phyloP scores from a whole-genome alignment of 2,797 vertebrate species.

The Macrochelys suwanniensis region DNA sequence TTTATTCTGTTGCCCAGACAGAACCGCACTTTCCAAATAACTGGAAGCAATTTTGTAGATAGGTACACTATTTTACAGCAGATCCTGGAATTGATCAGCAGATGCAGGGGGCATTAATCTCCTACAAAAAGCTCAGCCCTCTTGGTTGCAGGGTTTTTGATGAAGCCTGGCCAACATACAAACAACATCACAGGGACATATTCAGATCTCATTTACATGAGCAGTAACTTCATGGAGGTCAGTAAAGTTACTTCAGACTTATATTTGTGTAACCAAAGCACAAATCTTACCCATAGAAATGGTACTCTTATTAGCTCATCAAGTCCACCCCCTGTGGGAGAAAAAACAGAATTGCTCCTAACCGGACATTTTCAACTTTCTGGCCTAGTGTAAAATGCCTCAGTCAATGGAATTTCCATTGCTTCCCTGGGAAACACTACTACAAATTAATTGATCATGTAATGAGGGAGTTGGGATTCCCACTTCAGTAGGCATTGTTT shows the following conservation, averaged over 20 bases:
- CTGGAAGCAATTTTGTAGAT: background rate
- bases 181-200: background rate
- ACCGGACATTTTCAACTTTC: constrained; percentile 18
- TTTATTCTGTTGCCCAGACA: fast-evolving
- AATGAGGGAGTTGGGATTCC: background rate
- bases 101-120: background rate
- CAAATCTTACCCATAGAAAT: background rate
- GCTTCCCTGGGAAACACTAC: background rate
- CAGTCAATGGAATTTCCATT: background rate
- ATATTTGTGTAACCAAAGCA: background rate
- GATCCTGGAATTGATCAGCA: background rate
- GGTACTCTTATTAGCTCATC: constrained; percentile 42
- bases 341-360: constrained; percentile 4
- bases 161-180: background rate
- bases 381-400: background rate
- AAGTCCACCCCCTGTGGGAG: constrained; percentile 25
- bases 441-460: fast-evolving
- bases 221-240: constrained; percentile 25
- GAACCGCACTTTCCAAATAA: fast-evolving
- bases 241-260: constrained; percentile 58
- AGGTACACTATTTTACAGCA: background rate
- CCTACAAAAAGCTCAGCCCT: background rate
- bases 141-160: background rate
- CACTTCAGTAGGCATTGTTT: fast-evolving
- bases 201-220: background rate